Conservation (phyloP, 2,113 vertebrate genomes). For the Eublepharis macularius region DNA sequence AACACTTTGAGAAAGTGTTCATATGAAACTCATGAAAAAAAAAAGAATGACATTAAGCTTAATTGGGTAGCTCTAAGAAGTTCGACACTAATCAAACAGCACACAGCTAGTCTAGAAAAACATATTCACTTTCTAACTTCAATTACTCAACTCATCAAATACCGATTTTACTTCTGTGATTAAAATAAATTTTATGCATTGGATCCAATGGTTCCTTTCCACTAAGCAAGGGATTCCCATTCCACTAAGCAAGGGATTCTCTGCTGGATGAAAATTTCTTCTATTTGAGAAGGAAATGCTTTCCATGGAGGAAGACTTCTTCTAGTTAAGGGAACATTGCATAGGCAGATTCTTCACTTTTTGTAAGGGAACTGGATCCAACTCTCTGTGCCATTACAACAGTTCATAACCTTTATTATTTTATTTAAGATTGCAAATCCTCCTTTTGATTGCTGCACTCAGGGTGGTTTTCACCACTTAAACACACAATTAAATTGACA, state of each 20-base stretch:
- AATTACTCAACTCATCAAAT: neutral
- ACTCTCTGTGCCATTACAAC: neutral
- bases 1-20: neutral
- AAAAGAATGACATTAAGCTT: neutral
- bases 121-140: neutral
- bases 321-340: no score
- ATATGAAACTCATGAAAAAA: constrained; percentile 7
- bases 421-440: neutral
- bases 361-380: no score
- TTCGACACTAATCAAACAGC: constrained; percentile 12
- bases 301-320: no score
- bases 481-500: neutral
- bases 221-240: no score
- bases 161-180: neutral
- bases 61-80: neutral
- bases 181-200: neutral
- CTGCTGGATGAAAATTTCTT: no score
- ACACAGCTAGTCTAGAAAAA: constrained; percentile 12
- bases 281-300: no score
- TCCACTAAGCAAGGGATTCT: no score
- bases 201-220: no score
- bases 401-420: neutral
- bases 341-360: no score
- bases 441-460: neutral
- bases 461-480: neutral